phyloP scores from a whole-genome alignment of 1,140 invertebrate genomes.

The Neomicropteryx cornuta region DNA sequence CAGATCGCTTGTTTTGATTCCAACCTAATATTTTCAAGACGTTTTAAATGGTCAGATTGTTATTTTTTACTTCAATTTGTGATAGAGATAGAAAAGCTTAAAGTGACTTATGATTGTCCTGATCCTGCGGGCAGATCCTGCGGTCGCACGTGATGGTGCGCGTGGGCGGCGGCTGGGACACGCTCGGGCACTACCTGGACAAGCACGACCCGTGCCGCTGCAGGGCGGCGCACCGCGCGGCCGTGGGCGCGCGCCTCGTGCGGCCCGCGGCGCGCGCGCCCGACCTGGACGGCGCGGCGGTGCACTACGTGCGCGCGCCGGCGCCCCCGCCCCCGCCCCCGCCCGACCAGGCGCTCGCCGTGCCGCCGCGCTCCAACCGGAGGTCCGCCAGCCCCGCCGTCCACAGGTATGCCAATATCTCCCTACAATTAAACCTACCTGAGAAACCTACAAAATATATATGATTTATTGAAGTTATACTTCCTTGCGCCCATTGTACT shows the following conservation, averaged over 20 bases:
- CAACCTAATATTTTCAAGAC: too few species aligned
- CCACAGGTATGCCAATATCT: too few species aligned
- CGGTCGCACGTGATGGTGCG: slow-evolving; percentile 96
- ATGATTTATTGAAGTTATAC: too few species aligned
- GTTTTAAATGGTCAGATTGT: too few species aligned
- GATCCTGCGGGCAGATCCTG: too few species aligned
- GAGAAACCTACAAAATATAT: too few species aligned
- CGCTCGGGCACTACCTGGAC: slow-evolving; percentile 88
- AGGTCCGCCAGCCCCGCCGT: not conserved
- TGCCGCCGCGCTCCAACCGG: slow-evolving; percentile 9
- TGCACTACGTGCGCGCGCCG: slow-evolving; percentile 61
- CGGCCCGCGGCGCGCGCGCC: slow-evolving; percentile 44
- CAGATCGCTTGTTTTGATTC: too few species aligned
- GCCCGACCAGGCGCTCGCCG: slow-evolving; percentile 16
- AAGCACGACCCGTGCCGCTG: slow-evolving; percentile 95
- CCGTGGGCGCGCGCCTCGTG: slow-evolving; percentile 47
- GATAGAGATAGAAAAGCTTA: too few species aligned
- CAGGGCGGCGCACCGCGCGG: slow-evolving; percentile 52
- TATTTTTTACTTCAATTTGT: too few species aligned
- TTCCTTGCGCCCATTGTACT: too few species aligned
- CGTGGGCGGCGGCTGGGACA: slow-evolving; percentile 96
- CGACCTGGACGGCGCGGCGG: slow-evolving; percentile 67
- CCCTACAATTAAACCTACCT: too few species aligned
- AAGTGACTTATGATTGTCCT: too few species aligned
- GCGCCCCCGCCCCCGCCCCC: slow-evolving; percentile 30